A percentile compares a stretch with the other conserved stretches of the same genome.
phyloP scores from a whole-genome alignment of 2,888 invertebrate genomes.

The Prenolepis imparis region DNA sequence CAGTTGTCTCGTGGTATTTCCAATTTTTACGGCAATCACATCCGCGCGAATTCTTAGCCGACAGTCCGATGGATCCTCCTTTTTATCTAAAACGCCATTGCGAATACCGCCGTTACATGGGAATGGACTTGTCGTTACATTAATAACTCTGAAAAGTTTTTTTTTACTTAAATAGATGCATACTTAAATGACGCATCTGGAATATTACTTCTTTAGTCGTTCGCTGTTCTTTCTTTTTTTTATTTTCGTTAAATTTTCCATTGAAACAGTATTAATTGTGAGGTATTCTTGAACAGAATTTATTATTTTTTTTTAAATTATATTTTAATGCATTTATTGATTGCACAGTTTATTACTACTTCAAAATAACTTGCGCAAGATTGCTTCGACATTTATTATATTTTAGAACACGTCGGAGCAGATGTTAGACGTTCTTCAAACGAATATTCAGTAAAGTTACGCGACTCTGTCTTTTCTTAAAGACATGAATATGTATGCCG shows the following conservation, averaged over 20 bases:
- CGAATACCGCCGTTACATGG: neutral
- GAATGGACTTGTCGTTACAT: neutral
- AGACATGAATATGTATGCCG: conserved; percentile 51
- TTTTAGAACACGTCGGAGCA: conserved; percentile 36
- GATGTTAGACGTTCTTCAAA: conserved; percentile 50
- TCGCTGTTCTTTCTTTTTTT: neutral
- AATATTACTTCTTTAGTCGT: conserved; percentile 30
- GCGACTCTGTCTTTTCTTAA: conserved; percentile 44
- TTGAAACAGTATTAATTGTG: neutral
- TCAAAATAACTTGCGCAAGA: neutral
- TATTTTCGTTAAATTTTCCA: conserved; percentile 19
- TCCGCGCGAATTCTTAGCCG: conserved; percentile 48
- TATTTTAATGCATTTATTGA: conserved; percentile 26
- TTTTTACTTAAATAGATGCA: neutral
- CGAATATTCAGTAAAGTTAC: conserved; percentile 54
- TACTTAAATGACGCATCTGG: neutral
- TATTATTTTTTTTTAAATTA: no score
- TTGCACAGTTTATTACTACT: conserved; percentile 27
- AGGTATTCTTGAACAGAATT: neutral
- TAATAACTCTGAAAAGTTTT: neutral
- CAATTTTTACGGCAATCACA: conserved; percentile 68
- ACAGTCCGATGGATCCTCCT: neutral
- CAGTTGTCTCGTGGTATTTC: conserved; percentile 65
- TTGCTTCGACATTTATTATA: conserved; percentile 39
- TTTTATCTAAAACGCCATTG: neutral